phyloP scores from a whole-genome alignment of 2,113 vertebrate species.

The Corvus hawaiiensis region DNA sequence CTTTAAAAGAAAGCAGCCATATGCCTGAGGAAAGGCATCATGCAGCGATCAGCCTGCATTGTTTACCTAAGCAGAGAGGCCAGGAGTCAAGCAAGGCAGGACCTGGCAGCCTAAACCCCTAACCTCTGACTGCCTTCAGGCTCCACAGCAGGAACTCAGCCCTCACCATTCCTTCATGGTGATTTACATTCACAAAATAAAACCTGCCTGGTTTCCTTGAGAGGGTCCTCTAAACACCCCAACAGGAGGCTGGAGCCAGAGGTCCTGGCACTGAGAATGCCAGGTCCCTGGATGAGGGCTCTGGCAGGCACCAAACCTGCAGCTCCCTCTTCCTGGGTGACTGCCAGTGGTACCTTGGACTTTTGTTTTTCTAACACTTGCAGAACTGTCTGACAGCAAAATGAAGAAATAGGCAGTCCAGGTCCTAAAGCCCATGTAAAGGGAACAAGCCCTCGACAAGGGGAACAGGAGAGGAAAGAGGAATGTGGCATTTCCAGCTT shows the following conservation, averaged over 20 bases:
- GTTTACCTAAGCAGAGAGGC: slow-evolving; percentile 46
- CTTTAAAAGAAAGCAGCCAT: slow-evolving; percentile 54
- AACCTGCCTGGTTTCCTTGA: not conserved
- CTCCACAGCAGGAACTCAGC: not conserved
- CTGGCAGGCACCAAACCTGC: rapidly evolving
- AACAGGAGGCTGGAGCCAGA: not conserved
- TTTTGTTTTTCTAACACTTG: not conserved
- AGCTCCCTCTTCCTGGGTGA: rapidly evolving
- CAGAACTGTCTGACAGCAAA: not conserved
- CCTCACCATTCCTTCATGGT: not conserved
- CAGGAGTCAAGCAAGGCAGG: not conserved
- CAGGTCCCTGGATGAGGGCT: not conserved
- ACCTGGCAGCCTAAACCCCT: not conserved
- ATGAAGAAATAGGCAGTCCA: not conserved
- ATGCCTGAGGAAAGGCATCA: slow-evolving; percentile 39
- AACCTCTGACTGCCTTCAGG: not conserved
- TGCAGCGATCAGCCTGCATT: slow-evolving; percentile 36
- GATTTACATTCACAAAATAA: not conserved
- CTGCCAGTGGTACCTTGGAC: rapidly evolving
- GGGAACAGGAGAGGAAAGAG: not conserved
- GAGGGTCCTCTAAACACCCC: not conserved
- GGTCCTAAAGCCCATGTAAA: not conserved
- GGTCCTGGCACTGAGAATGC: not conserved
- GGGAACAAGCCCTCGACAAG: rapidly evolving
- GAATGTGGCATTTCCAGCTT: not conserved